Conservation (phyloP, 2,113 vertebrate species). For the Ceratotherium simum region DNA sequence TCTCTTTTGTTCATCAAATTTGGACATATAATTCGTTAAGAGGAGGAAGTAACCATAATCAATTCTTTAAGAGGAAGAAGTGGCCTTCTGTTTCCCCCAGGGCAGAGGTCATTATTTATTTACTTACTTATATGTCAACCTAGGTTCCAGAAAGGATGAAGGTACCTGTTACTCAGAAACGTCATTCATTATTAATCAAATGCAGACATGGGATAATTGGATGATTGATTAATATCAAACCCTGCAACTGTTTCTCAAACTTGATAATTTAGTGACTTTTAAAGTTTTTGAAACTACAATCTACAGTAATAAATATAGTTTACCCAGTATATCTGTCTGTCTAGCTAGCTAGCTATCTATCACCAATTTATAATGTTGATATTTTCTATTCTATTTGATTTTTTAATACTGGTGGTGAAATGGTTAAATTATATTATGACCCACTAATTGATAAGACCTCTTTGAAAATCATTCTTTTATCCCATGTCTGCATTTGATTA, state of each 20-base stretch:
- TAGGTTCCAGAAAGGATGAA: background rate
- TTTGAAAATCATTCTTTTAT: background rate
- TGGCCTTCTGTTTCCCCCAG: background rate
- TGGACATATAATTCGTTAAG: background rate
- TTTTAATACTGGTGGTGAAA: background rate
- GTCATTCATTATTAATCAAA: no score
- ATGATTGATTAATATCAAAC: background rate
- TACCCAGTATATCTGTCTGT: rapidly evolving
- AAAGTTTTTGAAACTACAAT: background rate
- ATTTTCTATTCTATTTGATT: background rate
- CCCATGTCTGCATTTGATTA: background rate
- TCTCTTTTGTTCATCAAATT: background rate
- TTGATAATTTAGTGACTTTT: background rate
- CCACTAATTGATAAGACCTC: background rate
- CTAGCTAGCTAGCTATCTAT: background rate
- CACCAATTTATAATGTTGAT: background rate
- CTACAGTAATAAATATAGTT: background rate
- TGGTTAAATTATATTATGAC: background rate
- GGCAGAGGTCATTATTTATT: background rate
- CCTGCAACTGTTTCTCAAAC: background rate
- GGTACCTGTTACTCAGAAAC: background rate
- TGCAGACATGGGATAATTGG: no score
- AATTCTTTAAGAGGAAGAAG: background rate
- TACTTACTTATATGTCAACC: background rate
- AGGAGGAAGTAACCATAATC: background rate